Evolutionary conservation across 37 sponge, comb jelly and placozoan genomes (phyloP), one percentile per base, ranked within the genome.

Genomic region (Mnemiopsis leidyi): DNA sequence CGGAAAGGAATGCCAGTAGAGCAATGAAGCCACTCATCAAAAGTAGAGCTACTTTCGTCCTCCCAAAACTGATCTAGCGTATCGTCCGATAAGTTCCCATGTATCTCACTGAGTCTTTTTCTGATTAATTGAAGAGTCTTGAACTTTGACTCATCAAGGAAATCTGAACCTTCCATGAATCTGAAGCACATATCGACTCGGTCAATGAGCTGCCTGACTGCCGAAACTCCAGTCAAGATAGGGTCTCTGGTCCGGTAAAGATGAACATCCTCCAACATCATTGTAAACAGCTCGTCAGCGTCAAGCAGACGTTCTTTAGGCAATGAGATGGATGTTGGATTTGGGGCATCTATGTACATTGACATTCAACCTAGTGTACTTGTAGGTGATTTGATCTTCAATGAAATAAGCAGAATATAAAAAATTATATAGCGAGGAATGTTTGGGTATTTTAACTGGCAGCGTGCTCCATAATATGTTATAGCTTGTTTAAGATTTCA

Each of bases 171-270:
- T 5, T 77, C 79, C 79, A 77, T 77, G 32, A 77, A 31, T 32
- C 32, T 77, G 35, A 77, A 32, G 32, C 79, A 77, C 34, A 77
- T 32, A 28, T 77, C 79, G 18, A 77, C 79, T 32, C 79, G 33
- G 1, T 32, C 79, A 32, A 77, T 26, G 36, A 77, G 79, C 5
- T 26, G 9, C 36, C 20, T 26, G 7, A 32, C 79, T 31, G 79
- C 18, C 18, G 79, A 32, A 20, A 32, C 35, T 21, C 18, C 20
- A 36, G 79, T 21, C 7, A 32, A 77, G 33, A 31, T 18, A 48
- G 61, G 61, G 13, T 48, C 61, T 13, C 13, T 26, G 18, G 35
- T 32, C 20, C 79, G 33, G 36, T 31, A 77, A 13, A 32, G 0
- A 5, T 77, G 9, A 1, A 77, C 79, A 32, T 77, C 79, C 18